Evolutionary conservation across 2,113 vertebrate genomes (phyloP).

Genomic region (Ochotona princeps): DNA sequence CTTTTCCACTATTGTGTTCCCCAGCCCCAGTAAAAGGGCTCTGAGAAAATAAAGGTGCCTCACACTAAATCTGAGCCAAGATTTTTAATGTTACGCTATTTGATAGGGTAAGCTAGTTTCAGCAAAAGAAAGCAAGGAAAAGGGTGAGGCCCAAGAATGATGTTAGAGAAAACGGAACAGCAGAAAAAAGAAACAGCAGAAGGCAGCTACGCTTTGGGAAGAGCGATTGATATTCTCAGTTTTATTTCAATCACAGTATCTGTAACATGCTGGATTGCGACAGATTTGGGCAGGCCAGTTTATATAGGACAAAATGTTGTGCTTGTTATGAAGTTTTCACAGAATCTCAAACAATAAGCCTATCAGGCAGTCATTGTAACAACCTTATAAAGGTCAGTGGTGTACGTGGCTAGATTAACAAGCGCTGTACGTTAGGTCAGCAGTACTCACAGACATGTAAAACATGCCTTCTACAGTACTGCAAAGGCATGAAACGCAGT

Average conservation of each 20-base stretch:
- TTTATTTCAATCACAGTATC: conserved; percentile 58
- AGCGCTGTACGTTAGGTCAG: not conserved
- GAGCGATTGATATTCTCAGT: conserved; percentile 48
- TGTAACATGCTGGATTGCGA: not conserved
- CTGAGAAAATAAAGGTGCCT: conserved; percentile 59
- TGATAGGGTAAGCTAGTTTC: conserved; percentile 47
- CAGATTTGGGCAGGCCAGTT: conserved; percentile 55
- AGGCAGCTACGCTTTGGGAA: conserved; percentile 22
- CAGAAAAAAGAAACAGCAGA: conserved; percentile 56
- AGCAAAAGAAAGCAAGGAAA: conserved; percentile 59
- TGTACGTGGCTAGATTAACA: conserved; percentile 44
- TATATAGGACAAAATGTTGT: conserved; percentile 38
- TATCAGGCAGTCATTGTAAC: not conserved
- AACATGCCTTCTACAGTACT: conserved; percentile 35
- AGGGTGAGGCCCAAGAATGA: conserved; percentile 37
- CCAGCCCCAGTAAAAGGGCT: conserved; percentile 28
- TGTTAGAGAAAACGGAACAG: conserved; percentile 53
- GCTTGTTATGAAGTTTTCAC: conserved; percentile 37
- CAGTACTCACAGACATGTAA: conserved; percentile 2
- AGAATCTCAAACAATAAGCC: conserved; percentile 55
- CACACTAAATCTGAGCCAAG: conserved; percentile 41
- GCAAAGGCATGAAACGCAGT: conserved; percentile 46
- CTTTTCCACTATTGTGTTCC: conserved; percentile 31
- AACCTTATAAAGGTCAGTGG: conserved; percentile 48
- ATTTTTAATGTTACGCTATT: conserved; percentile 5